Evolutionary conservation across 2,797 vertebrate genomes (phyloP), one percentile per base, ranked within the genome.

Genomic region (Setipinna tenuifilis): DNA sequence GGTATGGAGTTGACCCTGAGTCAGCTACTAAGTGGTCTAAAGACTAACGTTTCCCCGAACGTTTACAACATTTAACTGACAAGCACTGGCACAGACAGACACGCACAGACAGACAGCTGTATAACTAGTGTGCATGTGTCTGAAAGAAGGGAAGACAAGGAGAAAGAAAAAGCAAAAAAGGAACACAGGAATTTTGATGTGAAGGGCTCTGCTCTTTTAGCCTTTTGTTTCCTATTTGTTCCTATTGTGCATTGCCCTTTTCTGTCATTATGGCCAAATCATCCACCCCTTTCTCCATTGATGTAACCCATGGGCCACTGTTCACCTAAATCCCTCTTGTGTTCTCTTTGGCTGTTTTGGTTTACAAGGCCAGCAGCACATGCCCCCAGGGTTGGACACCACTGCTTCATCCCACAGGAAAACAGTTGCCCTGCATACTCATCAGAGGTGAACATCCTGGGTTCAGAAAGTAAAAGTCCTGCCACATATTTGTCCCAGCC

Each of bases 121-220:
- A 44, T 12, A 35, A 75, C 28, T 17, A 35, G 28, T 75, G 68
- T 35, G 28, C 68, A 41, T 78, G 17, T 78, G 85, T 0, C 48
- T 86, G 65, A 59, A 85, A 59, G 78, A 86, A 86, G 71, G 84
- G 84, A 71, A 81, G 83, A 82, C 50, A 62, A 25, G 83, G 71
- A 71, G 16, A 87, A 59, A 78, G 82, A 81, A 83, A 83, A 46
- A 81, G 84, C 2, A 71, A 84, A 85, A 82, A 84, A 85, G 83
- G 84, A 90, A 89, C 88, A 78, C 92, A 93, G 92, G 91, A 88
- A 85, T 92, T 94, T 91, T 92, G 92, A 94, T 93, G 92, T 92
- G 86, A 84, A 84, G 80, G 58, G 44, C 44, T 59, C 71, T 75
- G 57, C 23, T 46, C n/a, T 83, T 90, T 75, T 0, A 81, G 62